A percentile compares a stretch with the other conserved stretches of the same genome.
These are phyloP conservation scores for Muscicapa striata DNA, from an alignment of 2,797 vertebrate genomes.

Conservation along the genomic window DNA sequence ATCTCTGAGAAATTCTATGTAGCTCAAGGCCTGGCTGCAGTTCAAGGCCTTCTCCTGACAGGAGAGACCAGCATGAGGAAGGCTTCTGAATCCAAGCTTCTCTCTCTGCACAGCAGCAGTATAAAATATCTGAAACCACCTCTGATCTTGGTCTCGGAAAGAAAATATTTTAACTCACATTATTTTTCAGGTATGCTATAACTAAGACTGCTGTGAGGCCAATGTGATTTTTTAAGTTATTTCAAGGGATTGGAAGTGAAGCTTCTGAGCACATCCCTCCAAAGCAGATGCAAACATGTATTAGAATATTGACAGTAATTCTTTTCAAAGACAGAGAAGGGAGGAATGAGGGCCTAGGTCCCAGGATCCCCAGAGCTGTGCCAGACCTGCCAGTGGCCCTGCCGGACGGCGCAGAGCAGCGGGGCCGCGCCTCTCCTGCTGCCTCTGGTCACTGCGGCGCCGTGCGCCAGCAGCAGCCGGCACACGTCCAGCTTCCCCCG, in stretches of 20 bases:
- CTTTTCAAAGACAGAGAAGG: no score
- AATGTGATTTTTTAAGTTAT: accelerated
- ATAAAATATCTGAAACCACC: neutral
- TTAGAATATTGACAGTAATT: neutral
- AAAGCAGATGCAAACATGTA: accelerated
- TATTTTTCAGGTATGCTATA: neutral
- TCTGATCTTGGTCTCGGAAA: neutral
- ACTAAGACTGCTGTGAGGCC: neutral
- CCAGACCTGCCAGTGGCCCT: conserved; percentile 96
- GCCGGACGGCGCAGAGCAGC: conserved; percentile 91
- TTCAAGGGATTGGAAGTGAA: neutral
- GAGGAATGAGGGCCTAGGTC: accelerated
- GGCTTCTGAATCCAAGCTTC: neutral
- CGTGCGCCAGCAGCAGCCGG: conserved; percentile 82
- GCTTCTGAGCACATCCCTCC: neutral
- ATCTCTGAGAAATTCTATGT: neutral
- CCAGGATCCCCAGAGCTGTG: accelerated
- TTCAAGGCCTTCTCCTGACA: neutral
- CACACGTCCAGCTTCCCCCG: conserved; percentile 94
- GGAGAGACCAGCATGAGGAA: neutral
- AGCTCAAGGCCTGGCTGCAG: neutral
- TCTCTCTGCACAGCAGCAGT: neutral
- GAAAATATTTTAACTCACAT: neutral
- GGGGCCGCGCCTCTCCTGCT: conserved; percentile 89
- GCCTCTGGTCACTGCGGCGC: conserved; percentile 82